phyloP scores from a whole-genome alignment of 1,140 invertebrate species.

The Antheraea pernyi region DNA sequence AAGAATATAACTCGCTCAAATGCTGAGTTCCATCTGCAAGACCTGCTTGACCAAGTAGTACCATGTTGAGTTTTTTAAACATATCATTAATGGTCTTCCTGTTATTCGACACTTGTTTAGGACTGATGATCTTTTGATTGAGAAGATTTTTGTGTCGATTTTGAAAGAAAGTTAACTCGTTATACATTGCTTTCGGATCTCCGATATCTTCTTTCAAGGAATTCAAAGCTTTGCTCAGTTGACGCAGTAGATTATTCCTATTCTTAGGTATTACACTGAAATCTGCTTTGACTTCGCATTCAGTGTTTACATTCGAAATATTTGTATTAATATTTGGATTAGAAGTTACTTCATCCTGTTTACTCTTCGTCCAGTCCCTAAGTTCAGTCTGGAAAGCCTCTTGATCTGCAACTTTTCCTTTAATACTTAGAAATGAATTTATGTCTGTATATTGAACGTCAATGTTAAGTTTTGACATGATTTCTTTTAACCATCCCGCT shows the following conservation, averaged over 20 bases:
- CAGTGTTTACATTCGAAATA: conserved; percentile 34
- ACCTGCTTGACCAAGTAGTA: conserved; percentile 78
- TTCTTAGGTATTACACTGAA: conserved; percentile 61
- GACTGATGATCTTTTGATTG: conserved; percentile 65
- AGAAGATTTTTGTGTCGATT: conserved; percentile 68
- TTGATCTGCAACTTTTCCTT: conserved; percentile 70
- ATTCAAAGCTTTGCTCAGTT: conserved; percentile 54
- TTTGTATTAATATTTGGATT: conserved; percentile 41
- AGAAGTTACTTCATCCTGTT: conserved; percentile 26
- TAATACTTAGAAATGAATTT: conserved; percentile 70
- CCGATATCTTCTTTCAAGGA: conserved; percentile 59
- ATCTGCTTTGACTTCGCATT: conserved; percentile 33
- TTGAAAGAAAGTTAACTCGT: conserved; percentile 56
- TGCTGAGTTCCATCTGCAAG: conserved; percentile 73
- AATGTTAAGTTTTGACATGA: conserved; percentile 63
- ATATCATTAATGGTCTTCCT: conserved; percentile 61
- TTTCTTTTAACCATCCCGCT: conserved; percentile 54
- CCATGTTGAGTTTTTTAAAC: conserved; percentile 75
- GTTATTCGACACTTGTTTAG: conserved; percentile 70
- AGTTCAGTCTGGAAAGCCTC: conserved; percentile 73
- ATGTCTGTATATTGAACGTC: conserved; percentile 58
- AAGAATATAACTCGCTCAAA: conserved; percentile 61
- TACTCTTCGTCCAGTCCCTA: conserved; percentile 53
- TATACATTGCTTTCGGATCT: conserved; percentile 58
- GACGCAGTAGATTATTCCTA: conserved; percentile 47